Base-by-base conservation (phyloP, 1,140 invertebrate species). In the Drosophila watanabei region DNA sequence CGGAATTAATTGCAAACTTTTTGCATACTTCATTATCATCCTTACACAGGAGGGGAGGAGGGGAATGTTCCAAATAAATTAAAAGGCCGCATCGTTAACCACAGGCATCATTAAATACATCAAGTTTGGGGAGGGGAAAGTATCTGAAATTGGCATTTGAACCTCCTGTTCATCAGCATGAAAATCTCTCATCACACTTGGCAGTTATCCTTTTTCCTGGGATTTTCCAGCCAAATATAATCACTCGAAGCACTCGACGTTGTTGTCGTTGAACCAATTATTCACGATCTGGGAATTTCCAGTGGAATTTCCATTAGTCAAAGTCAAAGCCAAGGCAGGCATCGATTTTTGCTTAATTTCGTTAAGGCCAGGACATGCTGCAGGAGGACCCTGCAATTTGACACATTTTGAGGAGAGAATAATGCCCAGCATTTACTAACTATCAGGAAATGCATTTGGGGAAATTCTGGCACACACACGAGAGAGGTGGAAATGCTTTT, bases 291-390 rank as follows among this genome's bases (percentile, higher is more conserved):
- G 28, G 45, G 24, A 24, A 24, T 24, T 8, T 14, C 33, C 54
- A 28, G 46, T 64, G 60, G 61, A 81, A 89, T 89, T 88, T 75
- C 81, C 81, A 88, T 88, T 88, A 89, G 84, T 89, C 84, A 84
- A 84, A 88, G 84, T 88, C 84, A 84, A 81, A 89, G 72, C 54
- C 68, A 43, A 46, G 16, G 28, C 8, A 35, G 61, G 66, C 75
- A 78, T 77, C 71, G 61, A 73, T 71, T 65, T 79, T 70, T 54
- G 58, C 24, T 30, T 56, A 63, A 79, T 69, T 68, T 61, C 48
- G 30, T 49, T 59, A 51, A 13, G 37, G 63, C 46, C 46, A 69
- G 68, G 39, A 30, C 60, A 39, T 37, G 58, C 54, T 33, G 5
- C 9, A 16, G 54, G 54, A 37, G 20, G n/a, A n/a, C n/a, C n/a